Evolutionary conservation across 2,113 vertebrate species (phyloP).

Genomic region (Perca flavescens): DNA sequence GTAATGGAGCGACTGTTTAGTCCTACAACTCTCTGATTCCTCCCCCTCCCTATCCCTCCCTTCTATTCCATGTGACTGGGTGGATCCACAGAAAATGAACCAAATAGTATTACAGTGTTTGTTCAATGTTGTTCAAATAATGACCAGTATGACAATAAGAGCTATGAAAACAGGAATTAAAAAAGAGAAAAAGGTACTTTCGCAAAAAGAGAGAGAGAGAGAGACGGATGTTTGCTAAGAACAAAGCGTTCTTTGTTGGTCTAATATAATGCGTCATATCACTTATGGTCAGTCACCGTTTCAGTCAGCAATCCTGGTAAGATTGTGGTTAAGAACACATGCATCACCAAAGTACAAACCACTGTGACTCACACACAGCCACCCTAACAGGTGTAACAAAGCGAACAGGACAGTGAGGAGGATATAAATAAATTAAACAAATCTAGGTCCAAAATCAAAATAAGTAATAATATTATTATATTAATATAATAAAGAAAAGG

Average conservation of each 20-base stretch:
- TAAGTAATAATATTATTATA: too few relatives aligned
- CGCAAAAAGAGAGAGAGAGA: background rate
- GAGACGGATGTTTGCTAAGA: background rate
- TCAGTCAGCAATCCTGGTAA: background rate
- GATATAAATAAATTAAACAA: too few relatives aligned
- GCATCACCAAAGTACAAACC: background rate
- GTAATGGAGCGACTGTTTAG: too few relatives aligned
- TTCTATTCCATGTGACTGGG: background rate
- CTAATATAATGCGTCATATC: background rate
- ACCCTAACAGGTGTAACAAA: too few relatives aligned
- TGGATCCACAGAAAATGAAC: background rate
- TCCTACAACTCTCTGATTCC: background rate
- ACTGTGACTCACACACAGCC: background rate
- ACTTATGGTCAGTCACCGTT: background rate
- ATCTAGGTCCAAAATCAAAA: too few relatives aligned
- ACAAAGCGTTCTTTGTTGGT: slow-evolving; percentile 2
- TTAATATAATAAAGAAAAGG: too few relatives aligned
- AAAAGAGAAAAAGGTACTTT: too few relatives aligned
- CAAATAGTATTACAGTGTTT: background rate
- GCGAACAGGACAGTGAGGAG: too few relatives aligned
- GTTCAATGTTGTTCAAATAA: background rate
- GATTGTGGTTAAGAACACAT: background rate
- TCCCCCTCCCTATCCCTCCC: background rate
- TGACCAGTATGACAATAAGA: background rate
- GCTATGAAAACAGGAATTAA: background rate